Evolutionary conservation across 64 coral and sea anemone species (phyloP), one percentile per base, ranked within the genome.

Genomic region (Trachythela sp.): DNA sequence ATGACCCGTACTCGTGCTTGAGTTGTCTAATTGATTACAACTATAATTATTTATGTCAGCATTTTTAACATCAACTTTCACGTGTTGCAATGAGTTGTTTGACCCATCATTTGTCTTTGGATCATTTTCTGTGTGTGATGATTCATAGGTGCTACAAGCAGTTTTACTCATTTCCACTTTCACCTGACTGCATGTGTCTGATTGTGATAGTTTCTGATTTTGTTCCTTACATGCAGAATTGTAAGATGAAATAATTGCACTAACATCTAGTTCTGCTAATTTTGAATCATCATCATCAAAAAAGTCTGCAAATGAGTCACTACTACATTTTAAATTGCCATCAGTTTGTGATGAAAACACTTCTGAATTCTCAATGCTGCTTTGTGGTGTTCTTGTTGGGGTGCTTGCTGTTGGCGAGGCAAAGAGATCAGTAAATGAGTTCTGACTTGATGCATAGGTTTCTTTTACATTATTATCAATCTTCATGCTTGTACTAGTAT

Each of bases 241-340:
- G 14, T 68, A 31, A 8, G 75, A 7, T 18, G 17, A 80, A 29
- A 80, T 80, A 0, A 80, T 3, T 20, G 20, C 33, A 36, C 75
- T 80, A 80, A 80, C 3, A 80, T 80, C 75, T 80, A 80, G 17
- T 37, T 15, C 75, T 80, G 30, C 75, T 80, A 80, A 35, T 54
- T 54, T 54, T 22, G 22, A 18, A 80, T 80, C 75, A 36, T 80
- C 31, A 36, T 30, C 75, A 80, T 35, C 33, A 9, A 80, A 35
- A 77, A 36, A 36, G 34, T 80, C 75, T 37, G 31, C 20, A 0
- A 80, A 5, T 13, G 17, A 80, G 34, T 80, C 20, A 36, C 34
- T 22, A 39, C 33, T 30, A 80, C 33, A 10, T 15, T 80, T 80
- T 36, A 9, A 37, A 80, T 35, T 36, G 20, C 1, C 15, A 29